Base-by-base conservation (phyloP, 2,888 invertebrate genomes). In the Thecocarcelia acutangulata region DNA sequence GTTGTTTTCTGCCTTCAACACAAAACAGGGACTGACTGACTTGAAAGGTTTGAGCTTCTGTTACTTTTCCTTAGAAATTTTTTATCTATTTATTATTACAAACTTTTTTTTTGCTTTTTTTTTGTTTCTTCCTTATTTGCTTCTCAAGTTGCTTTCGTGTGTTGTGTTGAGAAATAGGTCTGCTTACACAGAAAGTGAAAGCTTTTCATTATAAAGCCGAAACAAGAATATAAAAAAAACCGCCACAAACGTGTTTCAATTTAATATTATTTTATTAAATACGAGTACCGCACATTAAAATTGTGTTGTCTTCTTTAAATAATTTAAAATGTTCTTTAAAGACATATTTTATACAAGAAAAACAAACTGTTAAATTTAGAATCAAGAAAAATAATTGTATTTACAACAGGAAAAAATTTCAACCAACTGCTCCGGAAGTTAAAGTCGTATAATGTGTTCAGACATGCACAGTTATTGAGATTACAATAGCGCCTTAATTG, bases 131-230 rank as follows among this genome's bases (percentile, higher is more conserved):
- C n/a, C 11, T 13, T 12, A 13, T 28, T 17, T 63, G 28, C 28
- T 44, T 28, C 28, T 73, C 21, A 6, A 12, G 17, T 42, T 33
- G 48, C 59, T 52, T 59, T 28, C 28, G 19, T 21, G 48, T 48
- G 4, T 56, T 56, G 33, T 17, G 33, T 59, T 8, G 58, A 42
- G 63, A 50, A 44, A 73, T 77, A 46, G 70, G 70, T 70, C 63
- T 63, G 56, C 28, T n/a, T n/a, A 19, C 68, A 74, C n/a, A 28
- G 70, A 77, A 70, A 77, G 77, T 77, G 77, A 77, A 77, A 77
- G 64, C 63, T 48, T 58, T 58, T 77, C 56, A 76, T 76, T 69
- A 74, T 74, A 24, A 46, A 19, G 44, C 74, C 54, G 28, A 46
- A 56, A 19, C 19, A 56, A 40, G 40, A 56, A 56, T 4, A 28